Conservation (phyloP, 2,797 vertebrate genomes). For the Neopelma chrysocephalum region DNA sequence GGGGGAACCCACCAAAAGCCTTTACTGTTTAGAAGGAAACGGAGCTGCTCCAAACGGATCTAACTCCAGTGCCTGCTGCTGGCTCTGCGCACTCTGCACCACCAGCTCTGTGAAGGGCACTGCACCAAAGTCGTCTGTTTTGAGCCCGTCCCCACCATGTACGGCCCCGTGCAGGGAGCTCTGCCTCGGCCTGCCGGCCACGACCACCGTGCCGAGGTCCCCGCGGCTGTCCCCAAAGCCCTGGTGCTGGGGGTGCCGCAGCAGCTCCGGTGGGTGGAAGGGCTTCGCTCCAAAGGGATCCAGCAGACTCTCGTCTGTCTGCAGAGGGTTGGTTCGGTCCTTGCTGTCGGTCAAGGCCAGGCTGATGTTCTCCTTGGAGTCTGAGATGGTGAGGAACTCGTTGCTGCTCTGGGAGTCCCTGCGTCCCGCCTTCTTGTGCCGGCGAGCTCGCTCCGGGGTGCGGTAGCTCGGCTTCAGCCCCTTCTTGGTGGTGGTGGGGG, state of each 20-base stretch:
- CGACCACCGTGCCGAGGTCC: constrained; percentile 73
- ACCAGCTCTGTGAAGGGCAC: constrained; percentile 94
- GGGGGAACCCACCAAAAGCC: background rate
- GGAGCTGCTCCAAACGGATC: constrained; percentile 97
- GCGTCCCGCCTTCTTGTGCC: constrained; percentile 88
- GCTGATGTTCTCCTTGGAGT: constrained; percentile 97
- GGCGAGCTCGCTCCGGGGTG: constrained; percentile 88
- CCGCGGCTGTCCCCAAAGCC: constrained; percentile 77
- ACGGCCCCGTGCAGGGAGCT: constrained; percentile 75
- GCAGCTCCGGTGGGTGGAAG: constrained; percentile 86
- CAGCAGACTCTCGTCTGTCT: constrained; percentile 81
- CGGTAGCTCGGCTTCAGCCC: constrained; percentile 85
- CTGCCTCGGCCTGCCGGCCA: constrained; percentile 78
- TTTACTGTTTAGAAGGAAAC: constrained; percentile 93
- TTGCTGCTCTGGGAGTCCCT: constrained; percentile 97
- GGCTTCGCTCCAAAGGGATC: constrained; percentile 95
- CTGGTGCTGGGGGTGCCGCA: constrained; percentile 81
- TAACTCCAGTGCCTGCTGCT: constrained; percentile 79
- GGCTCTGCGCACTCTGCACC: constrained; percentile 76
- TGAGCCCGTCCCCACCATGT: constrained; percentile 72
- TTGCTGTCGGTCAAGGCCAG: constrained; percentile 82
- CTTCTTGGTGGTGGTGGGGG: constrained; percentile 86
- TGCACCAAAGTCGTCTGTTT: constrained; percentile 93
- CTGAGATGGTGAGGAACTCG: constrained; percentile 90
- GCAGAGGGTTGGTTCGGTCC: constrained; percentile 79